Evolutionary conservation across 2,113 vertebrate species (phyloP), one percentile per base, ranked within the genome.

Genomic region (Struthidea cinerea): DNA sequence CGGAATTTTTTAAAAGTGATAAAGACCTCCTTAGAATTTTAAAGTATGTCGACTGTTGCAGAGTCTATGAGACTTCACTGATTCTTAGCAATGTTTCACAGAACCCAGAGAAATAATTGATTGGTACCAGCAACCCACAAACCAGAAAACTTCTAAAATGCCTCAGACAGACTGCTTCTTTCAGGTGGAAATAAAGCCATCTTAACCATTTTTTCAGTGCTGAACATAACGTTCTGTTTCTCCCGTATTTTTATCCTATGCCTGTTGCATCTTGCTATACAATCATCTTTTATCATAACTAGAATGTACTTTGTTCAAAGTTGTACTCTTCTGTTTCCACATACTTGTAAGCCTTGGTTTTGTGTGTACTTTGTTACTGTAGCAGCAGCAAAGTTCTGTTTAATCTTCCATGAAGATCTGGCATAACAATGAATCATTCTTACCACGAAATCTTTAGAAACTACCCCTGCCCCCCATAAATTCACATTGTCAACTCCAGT

Each of bases 371-470:
- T 70, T 85, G 91, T 96, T 95, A 61, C 70, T 84, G 83, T 87
- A 90, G 91, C 69, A 96, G 94, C 87, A 85, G 70, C 4, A 80
- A 79, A 85, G 87, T 96, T 96, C 65, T 94, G 87, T 90, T 94
- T 96, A 94, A 91, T 90, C 65, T 94, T 93, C 84, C 84, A 15
- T 69, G 68, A 95, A 94, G 59, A 65, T 50, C 78, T 93, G 67
- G 82, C 75, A 39, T 41, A 88, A 91, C 67, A 90, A 85, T 80
- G 70, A 94, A 91, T 95, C 87, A 94, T 55, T 89, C 84, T 87
- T 65, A 69, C 74, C 27, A 35, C 0, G 0, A 82, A 91, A 73
- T 71, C 57, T 83, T 79, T n/a, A 87, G 78, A 61, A 93, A 80
- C 53, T 80, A 35, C 23, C 49, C 61, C 18, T 91, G 44, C 33